Conservation (phyloP, 2,888 invertebrate species). For the Diaperis boleti region DNA sequence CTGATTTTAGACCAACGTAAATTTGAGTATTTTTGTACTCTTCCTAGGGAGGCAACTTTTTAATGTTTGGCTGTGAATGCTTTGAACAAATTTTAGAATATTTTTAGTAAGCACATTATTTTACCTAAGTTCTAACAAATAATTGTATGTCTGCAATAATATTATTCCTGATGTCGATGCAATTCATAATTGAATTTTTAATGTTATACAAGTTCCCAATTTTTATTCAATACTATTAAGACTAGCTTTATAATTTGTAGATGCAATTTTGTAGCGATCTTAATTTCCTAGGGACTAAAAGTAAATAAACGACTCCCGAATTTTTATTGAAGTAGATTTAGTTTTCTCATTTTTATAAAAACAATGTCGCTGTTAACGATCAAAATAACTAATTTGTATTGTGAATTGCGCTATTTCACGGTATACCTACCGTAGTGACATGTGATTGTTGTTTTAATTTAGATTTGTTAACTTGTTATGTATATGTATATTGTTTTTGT, state of each 20-base stretch:
- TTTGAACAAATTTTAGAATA: too few relatives aligned
- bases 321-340: slow-evolving; percentile 31
- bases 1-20: too few relatives aligned
- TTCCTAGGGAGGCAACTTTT: too few relatives aligned
- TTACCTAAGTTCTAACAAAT: too few relatives aligned
- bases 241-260: slow-evolving; percentile 11
- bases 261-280: neutral
- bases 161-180: too few relatives aligned
- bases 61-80: too few relatives aligned
- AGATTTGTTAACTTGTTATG: slow-evolving; percentile 19
- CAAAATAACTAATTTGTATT: slow-evolving; percentile 15
- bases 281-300: slow-evolving; percentile 10
- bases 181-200: too few relatives aligned
- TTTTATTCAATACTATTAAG: slow-evolving; percentile 14
- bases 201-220: slow-evolving; percentile 21
- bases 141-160: too few relatives aligned
- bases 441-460: slow-evolving; percentile 23
- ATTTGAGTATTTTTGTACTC: too few relatives aligned
- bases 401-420: slow-evolving; percentile 9
- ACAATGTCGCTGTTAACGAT: slow-evolving; percentile 10
- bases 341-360: slow-evolving; percentile 32
- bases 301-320: slow-evolving; percentile 19
- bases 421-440: neutral
- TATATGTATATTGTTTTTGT: slow-evolving; percentile 18
- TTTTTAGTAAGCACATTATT: too few relatives aligned